phyloP scores from a whole-genome alignment of 2,888 invertebrate species.

The Eretmocerus hayati region DNA sequence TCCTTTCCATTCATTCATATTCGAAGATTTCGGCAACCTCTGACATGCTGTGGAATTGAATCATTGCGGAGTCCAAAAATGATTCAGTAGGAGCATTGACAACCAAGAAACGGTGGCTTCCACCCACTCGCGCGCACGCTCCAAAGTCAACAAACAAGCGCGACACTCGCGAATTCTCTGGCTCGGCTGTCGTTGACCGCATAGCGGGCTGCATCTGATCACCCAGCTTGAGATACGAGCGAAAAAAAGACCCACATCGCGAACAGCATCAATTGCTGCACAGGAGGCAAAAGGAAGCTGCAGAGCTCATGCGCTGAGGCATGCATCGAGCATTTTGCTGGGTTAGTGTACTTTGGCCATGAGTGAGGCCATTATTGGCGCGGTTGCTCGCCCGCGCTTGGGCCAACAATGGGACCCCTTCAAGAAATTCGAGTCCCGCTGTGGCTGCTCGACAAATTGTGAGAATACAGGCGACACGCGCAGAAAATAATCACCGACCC shows the following conservation, averaged over 20 bases:
- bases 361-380: constrained; percentile 37
- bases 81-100: constrained; percentile 28
- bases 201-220: too few relatives aligned
- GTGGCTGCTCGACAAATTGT: constrained; percentile 32
- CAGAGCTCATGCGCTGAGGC: background rate
- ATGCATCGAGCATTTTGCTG: background rate
- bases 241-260: background rate
- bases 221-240: too few relatives aligned
- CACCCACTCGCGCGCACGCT: constrained; percentile 22
- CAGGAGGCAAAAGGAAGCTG: background rate
- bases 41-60: constrained; percentile 25
- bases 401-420: constrained; percentile 34
- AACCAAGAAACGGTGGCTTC: constrained; percentile 20
- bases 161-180: too few relatives aligned
- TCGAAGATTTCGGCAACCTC: too few relatives aligned
- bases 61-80: constrained; percentile 25
- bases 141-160: background rate
- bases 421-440: constrained; percentile 35
- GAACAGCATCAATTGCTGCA: too few relatives aligned
- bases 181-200: too few relatives aligned
- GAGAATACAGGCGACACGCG: constrained; percentile 24
- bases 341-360: constrained; percentile 24
- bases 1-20: too few relatives aligned
- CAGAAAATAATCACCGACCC: constrained; percentile 30
- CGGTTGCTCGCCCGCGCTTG: constrained; percentile 13